These are phyloP conservation scores for Chelidonichthys spinosus DNA, from an alignment of 2,797 vertebrate genomes.

Conservation along the genomic window DNA sequence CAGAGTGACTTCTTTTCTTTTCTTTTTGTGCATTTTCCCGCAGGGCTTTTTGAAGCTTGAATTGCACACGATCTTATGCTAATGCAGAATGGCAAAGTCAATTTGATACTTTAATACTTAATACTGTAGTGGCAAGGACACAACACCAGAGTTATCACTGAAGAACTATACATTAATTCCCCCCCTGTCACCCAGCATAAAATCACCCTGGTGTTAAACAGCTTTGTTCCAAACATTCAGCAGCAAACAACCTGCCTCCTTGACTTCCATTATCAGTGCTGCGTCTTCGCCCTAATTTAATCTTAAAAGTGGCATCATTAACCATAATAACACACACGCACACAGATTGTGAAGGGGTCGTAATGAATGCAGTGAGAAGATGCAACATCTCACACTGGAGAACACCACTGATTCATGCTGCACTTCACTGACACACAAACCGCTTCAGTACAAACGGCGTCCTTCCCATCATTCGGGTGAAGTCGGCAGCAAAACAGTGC, in stretches of 20 bases:
- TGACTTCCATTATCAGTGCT: conserved; percentile 49
- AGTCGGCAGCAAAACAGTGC: conserved; percentile 17
- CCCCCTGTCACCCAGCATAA: conserved; percentile 47
- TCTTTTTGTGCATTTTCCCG: conserved; percentile 6
- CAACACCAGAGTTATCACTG: conserved; percentile 36
- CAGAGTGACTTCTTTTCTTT: conserved; percentile 18
- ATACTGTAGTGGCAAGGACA: no score
- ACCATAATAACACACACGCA: conserved; percentile 22
- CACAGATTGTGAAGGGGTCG: conserved; percentile 24
- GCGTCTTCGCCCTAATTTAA: conserved; percentile 49
- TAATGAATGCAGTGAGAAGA: conserved; percentile 63
- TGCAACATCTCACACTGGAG: conserved; percentile 42
- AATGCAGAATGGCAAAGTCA: conserved; percentile 52
- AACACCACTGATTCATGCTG: conserved; percentile 39
- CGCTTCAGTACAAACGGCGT: conserved; percentile 35
- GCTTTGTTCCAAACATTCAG: conserved; percentile 53
- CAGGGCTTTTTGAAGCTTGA: conserved; percentile 25
- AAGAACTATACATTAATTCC: conserved; percentile 7
- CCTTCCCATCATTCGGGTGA: conserved; percentile 20
- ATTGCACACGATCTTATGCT: conserved; percentile 27
- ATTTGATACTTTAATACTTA: conserved; percentile 59
- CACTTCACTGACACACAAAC: conserved; percentile 42
- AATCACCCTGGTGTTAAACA: conserved; percentile 46
- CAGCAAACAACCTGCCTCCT: conserved; percentile 43
- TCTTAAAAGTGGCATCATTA: conserved; percentile 55